Base-by-base conservation (phyloP, 2,113 vertebrate species). In the Coreoperca whiteheadi region DNA sequence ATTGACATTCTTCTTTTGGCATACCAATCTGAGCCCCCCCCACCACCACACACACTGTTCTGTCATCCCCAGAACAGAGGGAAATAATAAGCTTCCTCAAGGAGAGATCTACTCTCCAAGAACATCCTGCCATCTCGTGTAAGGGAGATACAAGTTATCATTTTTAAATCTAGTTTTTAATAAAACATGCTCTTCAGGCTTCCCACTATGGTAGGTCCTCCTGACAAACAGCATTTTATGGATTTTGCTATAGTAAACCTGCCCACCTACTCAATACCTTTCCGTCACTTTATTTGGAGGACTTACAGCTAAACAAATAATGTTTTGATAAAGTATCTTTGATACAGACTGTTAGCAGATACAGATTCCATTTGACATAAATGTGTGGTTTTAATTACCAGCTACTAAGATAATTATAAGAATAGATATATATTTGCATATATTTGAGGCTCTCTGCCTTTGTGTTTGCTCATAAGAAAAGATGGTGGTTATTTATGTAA, bases 91-190 rank as follows among this genome's bases (percentile, higher is more conserved):
- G 30, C 10, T 64, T 60, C 50, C 48, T 54, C 3, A 28, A 14
- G n/a, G 3, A 43, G 4, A 67, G 28, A 21, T 76, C 15, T 30
- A 43, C 71, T 76, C 57, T 61, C 14, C 48, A 71, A 16, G 68
- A 66, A 86, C 56, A 60, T 23, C 28, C 53, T 28, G 51, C 64
- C 30, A 66, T 20, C 56, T 64, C 28, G 25, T 46, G 28, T 34
- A 14, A 28, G 14, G 2, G 14, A 48, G 39, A 14, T 16, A 34
- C 1, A 61, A 21, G 12, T 6, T 11, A 72, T 67, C 18, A 34
- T 66, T 57, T 64, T 46, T 11, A 48, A 74, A 75, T 72, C 7
- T 28, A 30, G 14, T 8, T 8, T 79, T 65, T 15, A 37, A n/a
- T 14, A 34, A 30, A 15, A 28, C 18, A 43, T 53, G 3, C 6